Percentiles rank a stretch among this genome's conserved stretches.
These are phyloP conservation scores for Branchellion lobata DNA, from an alignment of 2,888 invertebrate species.

Conservation along the genomic window DNA sequence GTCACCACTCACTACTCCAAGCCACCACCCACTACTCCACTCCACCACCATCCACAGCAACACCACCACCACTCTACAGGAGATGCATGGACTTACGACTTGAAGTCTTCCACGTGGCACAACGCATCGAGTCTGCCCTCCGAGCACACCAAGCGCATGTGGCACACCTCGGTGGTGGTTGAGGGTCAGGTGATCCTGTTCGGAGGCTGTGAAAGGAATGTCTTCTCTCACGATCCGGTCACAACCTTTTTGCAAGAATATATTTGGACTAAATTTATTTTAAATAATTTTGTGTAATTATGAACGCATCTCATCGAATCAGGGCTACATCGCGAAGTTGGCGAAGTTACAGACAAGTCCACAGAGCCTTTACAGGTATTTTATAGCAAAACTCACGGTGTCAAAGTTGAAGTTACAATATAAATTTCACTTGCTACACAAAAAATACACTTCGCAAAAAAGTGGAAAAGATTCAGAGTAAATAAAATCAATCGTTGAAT, in stretches of 20 bases:
- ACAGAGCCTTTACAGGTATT: background rate
- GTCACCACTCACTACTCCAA: background rate
- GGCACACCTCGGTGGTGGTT: constrained; percentile 59
- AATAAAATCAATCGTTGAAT: no score
- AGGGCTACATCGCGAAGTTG: background rate
- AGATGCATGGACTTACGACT: constrained; percentile 61
- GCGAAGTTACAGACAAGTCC: constrained; percentile 7
- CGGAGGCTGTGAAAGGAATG: constrained; percentile 60
- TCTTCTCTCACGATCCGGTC: constrained; percentile 45
- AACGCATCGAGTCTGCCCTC: constrained; percentile 37
- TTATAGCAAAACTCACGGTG: background rate
- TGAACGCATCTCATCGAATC: no score
- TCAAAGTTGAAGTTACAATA: background rate
- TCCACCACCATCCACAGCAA: background rate
- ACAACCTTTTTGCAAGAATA: no score
- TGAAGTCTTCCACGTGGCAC: constrained; percentile 55
- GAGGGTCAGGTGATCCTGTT: constrained; percentile 58
- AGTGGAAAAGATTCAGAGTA: no score
- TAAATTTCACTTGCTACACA: no score
- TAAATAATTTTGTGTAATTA: no score
- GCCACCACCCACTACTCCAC: background rate
- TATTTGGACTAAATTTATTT: no score
- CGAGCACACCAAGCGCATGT: constrained; percentile 56
- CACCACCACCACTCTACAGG: constrained; percentile 52
- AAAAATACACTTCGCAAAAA: no score